Conservation (phyloP, 2,113 vertebrate species). For the Stictonetta naevosa region DNA sequence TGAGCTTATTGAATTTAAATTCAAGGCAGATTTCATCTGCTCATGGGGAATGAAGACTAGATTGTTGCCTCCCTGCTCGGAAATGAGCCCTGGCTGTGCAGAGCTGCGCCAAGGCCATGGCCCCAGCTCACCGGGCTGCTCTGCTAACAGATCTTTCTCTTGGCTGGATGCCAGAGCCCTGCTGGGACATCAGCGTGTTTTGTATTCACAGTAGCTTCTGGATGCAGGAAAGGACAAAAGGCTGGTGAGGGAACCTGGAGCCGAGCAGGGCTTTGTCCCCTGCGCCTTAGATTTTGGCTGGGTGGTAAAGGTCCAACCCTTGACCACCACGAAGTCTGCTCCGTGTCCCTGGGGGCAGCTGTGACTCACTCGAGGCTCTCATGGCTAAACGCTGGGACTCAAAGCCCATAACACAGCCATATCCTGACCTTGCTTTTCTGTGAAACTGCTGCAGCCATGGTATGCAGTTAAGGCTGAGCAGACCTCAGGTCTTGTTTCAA, state of each 20-base stretch:
- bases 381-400: rapidly evolving
- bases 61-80: not conserved
- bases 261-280: not conserved
- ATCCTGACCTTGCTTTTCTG: not conserved
- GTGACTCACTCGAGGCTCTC: rapidly evolving
- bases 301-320: not conserved
- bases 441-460: not conserved
- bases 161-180: not conserved
- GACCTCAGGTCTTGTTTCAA: not conserved
- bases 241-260: rapidly evolving
- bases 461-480: not conserved
- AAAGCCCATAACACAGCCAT: rapidly evolving
- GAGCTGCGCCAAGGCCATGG: not conserved
- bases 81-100: not conserved
- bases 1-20: conserved; percentile 3
- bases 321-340: not conserved
- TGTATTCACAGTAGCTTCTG: not conserved
- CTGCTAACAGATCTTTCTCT: not conserved
- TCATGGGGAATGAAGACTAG: not conserved
- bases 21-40: conserved; percentile 12
- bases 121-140: not conserved
- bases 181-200: not conserved
- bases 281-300: not conserved
- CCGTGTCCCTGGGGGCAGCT: not conserved
- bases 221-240: not conserved